Evolutionary conservation across 1,140 invertebrate species (phyloP), one percentile per base, ranked within the genome.

Genomic region (Nymphalis io): DNA sequence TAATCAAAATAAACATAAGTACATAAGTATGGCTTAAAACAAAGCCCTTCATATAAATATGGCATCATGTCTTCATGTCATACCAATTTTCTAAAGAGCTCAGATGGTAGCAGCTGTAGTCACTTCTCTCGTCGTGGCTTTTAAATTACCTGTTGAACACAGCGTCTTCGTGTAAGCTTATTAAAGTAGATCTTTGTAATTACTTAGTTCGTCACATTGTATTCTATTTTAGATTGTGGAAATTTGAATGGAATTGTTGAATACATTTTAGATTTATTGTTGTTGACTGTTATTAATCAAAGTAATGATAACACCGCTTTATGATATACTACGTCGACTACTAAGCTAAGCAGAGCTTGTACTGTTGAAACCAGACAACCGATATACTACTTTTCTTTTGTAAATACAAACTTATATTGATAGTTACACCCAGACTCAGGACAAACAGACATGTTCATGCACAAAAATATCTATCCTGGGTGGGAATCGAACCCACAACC

Each of bases 111-210:
- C 51, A 55, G 21, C 51, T 55, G 51, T 55, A 55, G 21, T 48
- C 42, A 16, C 13, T 46, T 11, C 20, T n/a, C n/a, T 23, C 20
- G 11, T 23, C 20, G 23, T 27, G 51, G 51, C 51, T 55, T 55
- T 27, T 20, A 55, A 55, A 55, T 55, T 55, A 55, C 51, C 20
- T 27, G 51, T 27, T 23, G 51, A 55, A 55, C 21, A 55, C 15
- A 55, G 23, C 13, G 13, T 55, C 20, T 55, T n/a, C 20, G 13
- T 55, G 51, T 55, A 55, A 55, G 51, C 51, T 55, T 55, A 55
- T 55, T 55, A 55, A 55, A 55, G 27, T 55, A 55, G 27, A 33
- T 33, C 51, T 11, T 23, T 27, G 51, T 55, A 55, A 55, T 55
- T 55, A 55, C 51, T 27, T 55, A 55, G 18, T 53, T 20, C 21